Conservation (phyloP, 2,888 invertebrate genomes). For the Amphipoea oculea region DNA sequence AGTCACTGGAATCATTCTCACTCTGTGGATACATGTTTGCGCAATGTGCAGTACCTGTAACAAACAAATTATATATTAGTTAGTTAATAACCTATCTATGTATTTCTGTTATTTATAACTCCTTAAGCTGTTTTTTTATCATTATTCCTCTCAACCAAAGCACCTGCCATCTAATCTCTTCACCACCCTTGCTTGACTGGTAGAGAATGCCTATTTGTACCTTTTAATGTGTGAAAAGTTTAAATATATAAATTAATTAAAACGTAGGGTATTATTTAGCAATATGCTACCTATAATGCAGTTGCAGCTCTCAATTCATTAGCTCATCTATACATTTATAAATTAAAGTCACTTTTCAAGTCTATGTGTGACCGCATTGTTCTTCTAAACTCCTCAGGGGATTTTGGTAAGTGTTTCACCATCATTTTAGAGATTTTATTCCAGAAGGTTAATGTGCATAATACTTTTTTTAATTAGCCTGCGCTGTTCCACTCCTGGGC, state of each 20-base stretch:
- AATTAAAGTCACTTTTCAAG: background rate
- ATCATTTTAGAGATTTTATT: background rate
- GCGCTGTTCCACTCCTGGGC: too few relatives aligned
- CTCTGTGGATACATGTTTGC: constrained; percentile 97
- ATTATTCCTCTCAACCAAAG: background rate
- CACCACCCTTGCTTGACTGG: background rate
- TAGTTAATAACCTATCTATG: background rate
- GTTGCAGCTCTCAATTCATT: too few relatives aligned
- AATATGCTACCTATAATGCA: background rate
- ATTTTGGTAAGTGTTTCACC: background rate
- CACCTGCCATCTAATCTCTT: background rate
- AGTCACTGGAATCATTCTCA: constrained; percentile 92
- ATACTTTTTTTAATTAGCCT: too few relatives aligned
- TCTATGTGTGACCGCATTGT: background rate
- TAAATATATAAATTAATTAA: background rate
- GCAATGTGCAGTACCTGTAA: constrained; percentile 97
- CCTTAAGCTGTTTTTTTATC: background rate
- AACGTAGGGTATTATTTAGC: background rate
- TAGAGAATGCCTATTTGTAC: background rate
- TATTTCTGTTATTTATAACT: background rate
- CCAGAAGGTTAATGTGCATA: background rate
- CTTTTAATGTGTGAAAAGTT: too few relatives aligned
- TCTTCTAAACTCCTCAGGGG: background rate
- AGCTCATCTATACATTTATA: background rate
- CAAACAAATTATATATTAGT: constrained; percentile 1